These are phyloP conservation scores for Galaxias olidus DNA, from an alignment of 2,797 vertebrate species.

Conservation along the genomic window DNA sequence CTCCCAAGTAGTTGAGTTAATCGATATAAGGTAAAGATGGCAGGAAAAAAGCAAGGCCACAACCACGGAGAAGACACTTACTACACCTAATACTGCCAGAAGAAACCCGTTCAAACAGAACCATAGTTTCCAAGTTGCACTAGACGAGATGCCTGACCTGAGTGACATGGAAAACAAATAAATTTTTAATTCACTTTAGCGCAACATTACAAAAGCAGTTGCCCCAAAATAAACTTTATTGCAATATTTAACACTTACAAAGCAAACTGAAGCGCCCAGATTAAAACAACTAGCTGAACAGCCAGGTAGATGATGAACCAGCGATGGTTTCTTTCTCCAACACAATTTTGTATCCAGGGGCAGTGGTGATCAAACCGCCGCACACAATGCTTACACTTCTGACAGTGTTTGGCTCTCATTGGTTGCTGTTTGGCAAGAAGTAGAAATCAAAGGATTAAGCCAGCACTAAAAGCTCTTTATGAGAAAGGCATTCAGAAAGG, in stretches of 20 bases:
- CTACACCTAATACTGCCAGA: constrained; percentile 73
- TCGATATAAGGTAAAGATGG: constrained; percentile 88
- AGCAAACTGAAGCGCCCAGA: constrained; percentile 83
- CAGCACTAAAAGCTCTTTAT: no score
- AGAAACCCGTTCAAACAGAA: constrained; percentile 78
- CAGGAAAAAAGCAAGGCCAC: constrained; percentile 81
- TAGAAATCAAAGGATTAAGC: neutral
- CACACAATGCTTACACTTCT: constrained; percentile 82
- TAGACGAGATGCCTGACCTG: constrained; percentile 85
- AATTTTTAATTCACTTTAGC: no score
- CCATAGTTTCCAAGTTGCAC: constrained; percentile 78
- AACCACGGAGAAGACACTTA: constrained; percentile 71
- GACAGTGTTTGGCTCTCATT: constrained; percentile 89
- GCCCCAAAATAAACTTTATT: no score
- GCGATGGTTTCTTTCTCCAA: constrained; percentile 88
- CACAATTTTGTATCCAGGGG: constrained; percentile 93
- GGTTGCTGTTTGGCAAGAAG: constrained; percentile 79
- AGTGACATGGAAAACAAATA: neutral
- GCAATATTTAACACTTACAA: constrained; percentile 76
- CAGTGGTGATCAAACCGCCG: constrained; percentile 93
- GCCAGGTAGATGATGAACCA: constrained; percentile 85
- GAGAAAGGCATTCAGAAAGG: neutral
- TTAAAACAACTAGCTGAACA: constrained; percentile 80
- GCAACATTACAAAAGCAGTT: no score
- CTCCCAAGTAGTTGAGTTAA: constrained; percentile 94